Evolutionary conservation across 2,797 vertebrate genomes (phyloP), one percentile per base, ranked within the genome.

Genomic region (Manis javanica): DNA sequence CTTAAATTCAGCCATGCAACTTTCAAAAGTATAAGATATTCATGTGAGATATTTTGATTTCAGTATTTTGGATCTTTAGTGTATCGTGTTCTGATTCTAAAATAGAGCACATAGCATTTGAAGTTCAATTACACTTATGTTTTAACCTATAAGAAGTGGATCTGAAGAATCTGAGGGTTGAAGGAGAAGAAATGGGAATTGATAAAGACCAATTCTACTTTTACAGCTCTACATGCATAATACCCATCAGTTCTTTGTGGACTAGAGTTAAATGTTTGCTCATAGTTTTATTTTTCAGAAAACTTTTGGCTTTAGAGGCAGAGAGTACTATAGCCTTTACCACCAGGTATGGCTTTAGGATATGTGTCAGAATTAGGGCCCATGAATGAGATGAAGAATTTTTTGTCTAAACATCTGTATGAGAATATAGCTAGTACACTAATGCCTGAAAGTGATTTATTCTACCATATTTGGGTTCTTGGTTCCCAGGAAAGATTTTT

Each of bases 61-160:
- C 55, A 83, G 6, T 83, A 55, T 77, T 77, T 24, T 61, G 21
- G 11, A 57, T 94, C 15, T 77, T 79, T 53, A 59, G 55, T 81
- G 12, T 49, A 46, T 49, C 11, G 37, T 82, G 8, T 94, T 91
- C 31, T 87, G 29, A 87, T 91, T 75, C 23, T 75, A 87, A 87
- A 81, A 75, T 82, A 34, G 26, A 69, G 42, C 55, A 71, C 34
- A 59, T 23, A 86, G 4, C 16, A 63, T 93, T 93, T 93, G 51
- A 66, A 82, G 75, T 82, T 83, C 81, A 86, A 95, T 90, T 95
- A 84, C 31, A 79, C 19, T 90, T 59, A 78, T 8, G 18, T 64
- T 46, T 91, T 95, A 64, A 79, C 37, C 29, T 61, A 12, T 31
- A 72, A 42, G 46, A 93, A 74, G 42, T 66, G 68, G 10, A 29